Evolutionary conservation across 2,113 vertebrate species (phyloP), one percentile per base, ranked within the genome.

Genomic region (Pycnonotus jocosus): DNA sequence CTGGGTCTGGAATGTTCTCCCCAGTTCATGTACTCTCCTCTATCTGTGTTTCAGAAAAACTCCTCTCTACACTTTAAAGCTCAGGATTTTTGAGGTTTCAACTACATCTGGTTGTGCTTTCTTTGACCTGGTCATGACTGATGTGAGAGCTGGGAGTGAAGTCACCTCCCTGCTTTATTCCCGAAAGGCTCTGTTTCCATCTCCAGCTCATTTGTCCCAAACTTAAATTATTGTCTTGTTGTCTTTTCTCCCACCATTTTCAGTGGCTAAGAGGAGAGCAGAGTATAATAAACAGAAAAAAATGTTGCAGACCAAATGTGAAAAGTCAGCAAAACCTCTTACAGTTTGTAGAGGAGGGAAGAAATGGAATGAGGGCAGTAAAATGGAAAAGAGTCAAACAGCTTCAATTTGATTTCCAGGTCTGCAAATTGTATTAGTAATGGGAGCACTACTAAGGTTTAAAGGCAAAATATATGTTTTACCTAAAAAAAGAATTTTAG

Each of bases 401-500:
- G 58, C 57, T 90, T 73, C 87, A 84, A 11, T 45, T 42, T 86
- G 79, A 90, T 88, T 94, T 96, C 37, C 19, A 74, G 81, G 72
- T 69, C 76, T 87, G 87, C 81, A 97, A 95, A 97, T 89, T 82
- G 65, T 57, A 76, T 93, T 93, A 93, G 68, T 53, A 79, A 97
- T 91, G 95, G 90, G 86, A 86, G 47, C 89, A 47, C 54, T 86
- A 90, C 62, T 79, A 73, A 20, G 51, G 61, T 96, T 97, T 97
- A 97, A 95, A 96, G 88, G 79, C 70, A 98, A 97, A 98, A 97
- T 94, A 94, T 64, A 96, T 95, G 94, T 97, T 97, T 97, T 95
- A 68, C 93, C 84, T 96, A 68, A 89, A 88, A 97, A 97, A 96
- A 38, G 11, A 96, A 95, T 90, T 92, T 97, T 95, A 72, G 14